Conservation (phyloP, 2,888 invertebrate species). For the Lysandra coridon region DNA sequence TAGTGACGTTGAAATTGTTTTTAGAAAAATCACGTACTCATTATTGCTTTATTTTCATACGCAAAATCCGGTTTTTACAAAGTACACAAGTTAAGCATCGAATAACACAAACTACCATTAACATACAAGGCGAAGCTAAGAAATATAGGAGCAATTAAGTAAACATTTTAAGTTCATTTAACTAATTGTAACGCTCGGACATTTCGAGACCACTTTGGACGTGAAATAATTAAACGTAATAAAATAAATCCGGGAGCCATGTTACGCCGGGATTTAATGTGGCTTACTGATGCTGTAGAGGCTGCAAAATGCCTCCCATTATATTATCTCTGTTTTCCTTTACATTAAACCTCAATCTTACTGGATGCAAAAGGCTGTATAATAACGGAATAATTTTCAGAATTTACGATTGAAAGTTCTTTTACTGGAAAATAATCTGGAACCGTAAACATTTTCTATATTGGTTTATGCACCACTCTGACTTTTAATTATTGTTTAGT, state of each 20-base stretch:
- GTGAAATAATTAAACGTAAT: constrained; percentile 69
- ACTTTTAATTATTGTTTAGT: too few relatives aligned
- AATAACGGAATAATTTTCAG: neutral
- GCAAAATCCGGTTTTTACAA: neutral
- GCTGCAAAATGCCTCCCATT: constrained; percentile 53
- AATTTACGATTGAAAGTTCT: neutral
- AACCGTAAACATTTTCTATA: neutral
- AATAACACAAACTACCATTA: neutral
- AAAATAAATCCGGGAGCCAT: constrained; percentile 68
- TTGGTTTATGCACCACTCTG: neutral
- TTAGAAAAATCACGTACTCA: neutral
- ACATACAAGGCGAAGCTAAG: neutral
- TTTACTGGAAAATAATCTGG: neutral
- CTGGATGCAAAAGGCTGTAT: neutral
- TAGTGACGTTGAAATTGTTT: neutral
- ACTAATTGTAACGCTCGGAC: constrained; percentile 46
- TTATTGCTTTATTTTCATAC: neutral
- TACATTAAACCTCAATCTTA: constrained; percentile 37
- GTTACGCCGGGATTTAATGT: constrained; percentile 61
- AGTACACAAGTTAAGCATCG: neutral
- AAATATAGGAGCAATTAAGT: constrained; percentile 22
- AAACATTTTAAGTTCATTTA: constrained; percentile 27
- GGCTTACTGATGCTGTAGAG: constrained; percentile 63
- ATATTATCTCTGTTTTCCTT: constrained; percentile 46
- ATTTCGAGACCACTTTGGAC: constrained; percentile 56